Percentiles rank a stretch among this genome's conserved stretches.
These are phyloP conservation scores for Platanista minor DNA, from an alignment of 2,113 vertebrate species.

Conservation along the genomic window DNA sequence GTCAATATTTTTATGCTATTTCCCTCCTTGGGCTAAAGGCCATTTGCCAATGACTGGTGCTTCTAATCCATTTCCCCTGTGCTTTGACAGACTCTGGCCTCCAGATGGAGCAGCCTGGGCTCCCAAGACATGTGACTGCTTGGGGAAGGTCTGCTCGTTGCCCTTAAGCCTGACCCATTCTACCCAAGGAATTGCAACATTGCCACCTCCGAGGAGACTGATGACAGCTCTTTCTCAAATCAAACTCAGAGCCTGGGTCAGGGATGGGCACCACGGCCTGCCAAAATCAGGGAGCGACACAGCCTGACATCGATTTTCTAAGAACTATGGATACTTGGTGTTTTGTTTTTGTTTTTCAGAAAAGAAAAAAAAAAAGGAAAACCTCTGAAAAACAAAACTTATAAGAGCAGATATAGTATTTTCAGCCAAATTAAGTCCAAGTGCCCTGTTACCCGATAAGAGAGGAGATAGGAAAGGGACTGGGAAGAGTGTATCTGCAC, in stretches of 20 bases:
- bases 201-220: neutral
- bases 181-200: conserved; percentile 19
- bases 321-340: neutral
- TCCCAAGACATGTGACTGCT: neutral
- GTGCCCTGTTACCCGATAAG: neutral
- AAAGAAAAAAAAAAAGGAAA: neutral
- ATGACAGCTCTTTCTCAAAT: conserved; percentile 48
- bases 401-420: neutral
- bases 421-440: neutral
- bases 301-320: neutral
- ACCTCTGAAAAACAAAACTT: neutral
- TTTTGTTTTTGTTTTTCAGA: neutral
- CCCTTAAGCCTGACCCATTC: neutral
- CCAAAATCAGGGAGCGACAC: neutral
- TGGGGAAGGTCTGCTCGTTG: neutral
- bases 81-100: neutral
- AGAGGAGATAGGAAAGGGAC: neutral
- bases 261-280: neutral
- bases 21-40: neutral
- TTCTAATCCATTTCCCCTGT: conserved; percentile 3
- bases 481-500: rapidly evolving
- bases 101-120: neutral
- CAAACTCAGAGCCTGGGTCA: neutral
- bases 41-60: neutral
- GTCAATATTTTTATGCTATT: conserved; percentile 52